Percentiles rank a stretch among this genome's conserved stretches.
These are phyloP conservation scores for Formica aserva DNA, from an alignment of 2,888 invertebrate species.

Conservation along the genomic window DNA sequence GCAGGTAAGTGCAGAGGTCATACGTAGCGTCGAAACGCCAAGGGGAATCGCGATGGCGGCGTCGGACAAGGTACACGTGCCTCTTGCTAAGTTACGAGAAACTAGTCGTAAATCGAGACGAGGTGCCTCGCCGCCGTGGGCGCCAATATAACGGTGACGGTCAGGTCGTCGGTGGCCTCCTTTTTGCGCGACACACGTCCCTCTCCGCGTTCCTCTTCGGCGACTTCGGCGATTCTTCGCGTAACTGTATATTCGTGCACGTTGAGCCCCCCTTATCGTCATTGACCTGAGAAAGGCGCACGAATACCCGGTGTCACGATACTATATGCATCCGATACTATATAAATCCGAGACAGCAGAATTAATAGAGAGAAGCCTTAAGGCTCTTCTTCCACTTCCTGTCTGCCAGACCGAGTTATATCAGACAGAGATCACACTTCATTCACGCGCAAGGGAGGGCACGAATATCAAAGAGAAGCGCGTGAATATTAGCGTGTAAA, in stretches of 20 bases:
- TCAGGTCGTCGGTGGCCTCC: conserved; percentile 82
- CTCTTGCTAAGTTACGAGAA: conserved; percentile 70
- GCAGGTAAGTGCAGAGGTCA: conserved; percentile 76
- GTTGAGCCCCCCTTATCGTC: conserved; percentile 59
- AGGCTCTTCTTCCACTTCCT: conserved; percentile 19
- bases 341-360: conserved; percentile 16
- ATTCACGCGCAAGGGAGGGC: not conserved
- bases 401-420: not conserved
- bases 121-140: conserved; percentile 77
- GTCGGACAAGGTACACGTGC: conserved; percentile 59
- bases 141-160: conserved; percentile 84
- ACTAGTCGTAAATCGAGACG: conserved; percentile 78
- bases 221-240: conserved; percentile 58
- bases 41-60: not conserved
- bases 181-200: conserved; percentile 75
- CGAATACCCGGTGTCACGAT: conserved; percentile 42
- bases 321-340: conserved; percentile 26
- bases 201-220: conserved; percentile 42
- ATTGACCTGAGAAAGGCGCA: conserved; percentile 29
- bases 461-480: not conserved
- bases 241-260: conserved; percentile 72
- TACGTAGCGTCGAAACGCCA: conserved; percentile 70
- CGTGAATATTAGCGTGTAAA: conserved; percentile 11
- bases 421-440: not conserved
- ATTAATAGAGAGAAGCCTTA: conserved; percentile 5